Evolutionary conservation across 2,888 invertebrate species (phyloP), one percentile per base, ranked within the genome.

Genomic region (Trypoxylon attenuatum): DNA sequence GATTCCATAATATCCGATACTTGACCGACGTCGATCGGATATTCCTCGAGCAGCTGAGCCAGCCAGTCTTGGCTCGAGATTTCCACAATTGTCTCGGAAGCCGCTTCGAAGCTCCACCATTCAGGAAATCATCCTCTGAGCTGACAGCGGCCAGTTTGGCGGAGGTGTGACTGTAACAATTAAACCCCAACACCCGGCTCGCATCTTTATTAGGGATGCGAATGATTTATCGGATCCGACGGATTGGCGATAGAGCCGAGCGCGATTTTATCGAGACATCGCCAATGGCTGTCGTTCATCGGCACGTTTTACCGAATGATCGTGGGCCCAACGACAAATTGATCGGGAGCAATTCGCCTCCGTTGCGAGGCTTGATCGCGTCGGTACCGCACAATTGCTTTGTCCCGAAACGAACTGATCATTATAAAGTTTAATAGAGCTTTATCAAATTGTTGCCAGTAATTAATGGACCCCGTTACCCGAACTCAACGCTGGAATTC

Each of bases 1-100:
- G 79, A 77, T 77, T 80, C 70, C 71, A 69, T 82, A 80, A 81
- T 80, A 81, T 73, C 70, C 66, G 63, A 27, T 61, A 57, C 49
- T 69, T 57, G 57, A 65, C 61, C 62, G 71, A 74, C 67, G 65
- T 65, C 60, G 53, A 71, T 71, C 71, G 69, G 13, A 10, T 13
- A 10, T 0, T 13, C 27, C 27, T 6, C 27, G n/a, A n/a, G n/a
- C n/a, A n/a, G n/a, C n/a, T n/a, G n/a, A 61, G 59, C 33, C 42
- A 29, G 16, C 41, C 45, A 5, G 68, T 63, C 41, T 52, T 52
- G 45, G 54, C n/a, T n/a, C n/a, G 45, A 62, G 51, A 55, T 46
- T 45, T 42, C 43, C 25, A 25, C 21, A 51, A 39, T 49, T 38
- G 29, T 38, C 29, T 25, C 39, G 38, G 51, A 63, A 42, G 51